Evolutionary conservation across 1,140 invertebrate genomes (phyloP), one percentile per base, ranked within the genome.

Genomic region (Argopecten irradians): DNA sequence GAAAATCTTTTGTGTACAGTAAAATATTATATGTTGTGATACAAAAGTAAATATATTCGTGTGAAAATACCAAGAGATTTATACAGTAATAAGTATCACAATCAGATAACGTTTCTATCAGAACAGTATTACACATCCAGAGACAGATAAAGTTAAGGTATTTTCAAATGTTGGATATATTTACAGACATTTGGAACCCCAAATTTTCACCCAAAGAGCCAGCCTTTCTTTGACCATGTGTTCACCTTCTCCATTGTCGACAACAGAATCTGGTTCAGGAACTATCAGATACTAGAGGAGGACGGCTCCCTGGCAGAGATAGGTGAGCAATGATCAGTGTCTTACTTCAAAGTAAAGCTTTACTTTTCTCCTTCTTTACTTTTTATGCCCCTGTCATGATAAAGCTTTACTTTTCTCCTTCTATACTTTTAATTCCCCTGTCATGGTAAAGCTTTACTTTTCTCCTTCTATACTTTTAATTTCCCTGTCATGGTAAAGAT

Each of bases 201-300:
- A 0, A 97, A 99, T 94, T 97, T 98, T 94, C 99, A 99, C 96
- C 99, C 99, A 13, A 99, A 99, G 95, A 99, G 98, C 95, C 99
- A 99, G 96, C 99, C 99, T n/a, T 99, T 99, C 94, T 97, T 99
- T 94, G 99, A 99, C 95, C 98, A 99, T 96, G 97, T 99, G 0
- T 98, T 98, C 92, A 98, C 97, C 32, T 99, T 99, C 94, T 97
- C 97, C 89, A 96, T 99, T 88, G 94, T 99, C 16, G 99, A 99
- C 94, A 98, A 99, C 89, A 97, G 98, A 91, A 98, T 99, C 94
- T 99, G 99, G 99, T 99, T 99, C 93, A 96, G 99, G 90, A 99
- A 99, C 96, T 99, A 98, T 95, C 99, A 99, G 96, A 99, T 99
- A 93, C 96, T 99, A 33, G 98, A 98, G 85, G 98, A 99, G 96